Evolutionary conservation across 2,797 vertebrate genomes (phyloP).

Genomic region (Selene dorsalis): DNA sequence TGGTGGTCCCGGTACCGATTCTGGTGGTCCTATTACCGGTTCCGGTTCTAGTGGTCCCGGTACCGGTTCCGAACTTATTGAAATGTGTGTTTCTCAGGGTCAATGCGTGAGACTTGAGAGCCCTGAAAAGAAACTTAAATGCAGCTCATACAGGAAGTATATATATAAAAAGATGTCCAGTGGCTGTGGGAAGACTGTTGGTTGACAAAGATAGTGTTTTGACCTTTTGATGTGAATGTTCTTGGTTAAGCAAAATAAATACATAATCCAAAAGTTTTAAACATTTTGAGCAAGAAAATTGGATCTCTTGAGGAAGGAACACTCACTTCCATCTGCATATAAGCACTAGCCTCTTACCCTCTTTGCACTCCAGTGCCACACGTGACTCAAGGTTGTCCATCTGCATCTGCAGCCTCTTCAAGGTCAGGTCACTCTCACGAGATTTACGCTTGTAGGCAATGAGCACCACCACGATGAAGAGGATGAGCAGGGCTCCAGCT

Average conservation of each 20-base stretch:
- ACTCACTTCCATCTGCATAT: background rate
- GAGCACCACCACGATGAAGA: slow-evolving; percentile 96
- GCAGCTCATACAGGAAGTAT: too few species aligned
- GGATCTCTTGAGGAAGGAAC: background rate
- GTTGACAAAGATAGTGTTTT: background rate
- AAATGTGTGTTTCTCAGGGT: too few species aligned
- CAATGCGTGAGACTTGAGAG: too few species aligned
- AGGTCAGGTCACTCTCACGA: slow-evolving; percentile 94
- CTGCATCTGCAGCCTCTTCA: slow-evolving; percentile 98
- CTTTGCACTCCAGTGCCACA: slow-evolving; percentile 98
- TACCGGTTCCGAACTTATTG: too few species aligned
- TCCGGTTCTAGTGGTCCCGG: too few species aligned
- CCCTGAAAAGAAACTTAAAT: too few species aligned
- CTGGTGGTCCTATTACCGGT: too few species aligned
- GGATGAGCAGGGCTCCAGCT: slow-evolving; percentile 94
- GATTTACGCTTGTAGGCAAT: slow-evolving; percentile 99
- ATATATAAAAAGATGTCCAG: too few species aligned
- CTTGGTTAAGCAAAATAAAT: background rate
- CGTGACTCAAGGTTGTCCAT: slow-evolving; percentile 99
- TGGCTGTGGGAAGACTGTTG: too few species aligned
- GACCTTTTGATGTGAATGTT: background rate
- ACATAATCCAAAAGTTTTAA: background rate
- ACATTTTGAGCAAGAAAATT: background rate
- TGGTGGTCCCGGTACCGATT: too few species aligned
- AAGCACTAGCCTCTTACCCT: slow-evolving; percentile 84